Conservation (phyloP, 2,888 invertebrate genomes). For the Parnassius orleans region DNA sequence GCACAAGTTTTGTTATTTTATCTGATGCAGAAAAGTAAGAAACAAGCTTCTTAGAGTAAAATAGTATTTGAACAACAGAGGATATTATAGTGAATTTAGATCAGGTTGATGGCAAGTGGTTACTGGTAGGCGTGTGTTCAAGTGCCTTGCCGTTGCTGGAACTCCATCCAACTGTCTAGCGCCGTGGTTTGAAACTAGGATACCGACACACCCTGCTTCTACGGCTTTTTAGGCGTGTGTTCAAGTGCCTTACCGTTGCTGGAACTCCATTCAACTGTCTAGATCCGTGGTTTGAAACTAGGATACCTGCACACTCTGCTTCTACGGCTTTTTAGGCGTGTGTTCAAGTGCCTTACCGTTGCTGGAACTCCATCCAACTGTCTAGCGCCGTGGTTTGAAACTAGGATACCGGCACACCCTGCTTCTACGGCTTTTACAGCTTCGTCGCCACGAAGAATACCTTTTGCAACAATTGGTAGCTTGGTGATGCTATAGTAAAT, state of each 20-base stretch:
- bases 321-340: too few relatives aligned
- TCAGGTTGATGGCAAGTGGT: too few relatives aligned
- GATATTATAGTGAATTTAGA: too few relatives aligned
- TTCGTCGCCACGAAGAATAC: constrained; percentile 92
- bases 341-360: constrained; percentile 80
- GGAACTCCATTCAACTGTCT: constrained; percentile 93
- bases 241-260: constrained; percentile 82
- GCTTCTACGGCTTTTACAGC: constrained; percentile 87
- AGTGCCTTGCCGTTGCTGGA: constrained; percentile 85
- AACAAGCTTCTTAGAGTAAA: too few relatives aligned
- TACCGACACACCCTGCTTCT: constrained; percentile 87
- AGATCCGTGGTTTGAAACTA: constrained; percentile 97
- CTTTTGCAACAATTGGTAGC: constrained; percentile 92
- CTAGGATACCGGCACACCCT: constrained; percentile 90
- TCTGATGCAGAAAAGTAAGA: too few relatives aligned
- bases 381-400: constrained; percentile 96
- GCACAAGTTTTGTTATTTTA: too few relatives aligned
- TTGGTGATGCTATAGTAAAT: constrained; percentile 81
- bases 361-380: constrained; percentile 93
- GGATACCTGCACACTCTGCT: constrained; percentile 88
- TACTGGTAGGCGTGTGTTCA: too few relatives aligned
- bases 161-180: constrained; percentile 94
- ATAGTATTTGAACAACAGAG: too few relatives aligned
- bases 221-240: constrained; percentile 73
- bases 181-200: constrained; percentile 97